Evolutionary conservation across 1,140 invertebrate species (phyloP).

Genomic region (Holcopasites calliopsidis): DNA sequence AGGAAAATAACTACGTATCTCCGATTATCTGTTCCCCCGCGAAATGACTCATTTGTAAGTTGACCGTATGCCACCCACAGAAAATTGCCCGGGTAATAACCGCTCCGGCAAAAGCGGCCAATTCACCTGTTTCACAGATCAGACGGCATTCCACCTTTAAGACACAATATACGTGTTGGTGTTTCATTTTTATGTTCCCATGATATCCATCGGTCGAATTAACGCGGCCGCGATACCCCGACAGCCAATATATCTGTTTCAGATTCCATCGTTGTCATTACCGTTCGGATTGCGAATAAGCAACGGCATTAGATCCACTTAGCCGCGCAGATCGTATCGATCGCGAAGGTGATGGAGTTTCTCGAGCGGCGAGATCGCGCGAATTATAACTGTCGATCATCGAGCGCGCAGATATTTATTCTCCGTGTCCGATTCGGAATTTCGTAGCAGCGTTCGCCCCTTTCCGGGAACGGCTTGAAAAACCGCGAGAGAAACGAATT

Average conservation of each 20-base stretch:
- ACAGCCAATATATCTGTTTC: background rate
- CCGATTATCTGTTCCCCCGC: background rate
- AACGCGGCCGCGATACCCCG: background rate
- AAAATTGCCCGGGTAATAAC: background rate
- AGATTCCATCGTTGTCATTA: constrained; percentile 11
- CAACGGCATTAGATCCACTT: constrained; percentile 46
- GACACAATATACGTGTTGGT: constrained; percentile 3
- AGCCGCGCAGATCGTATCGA: constrained; percentile 37
- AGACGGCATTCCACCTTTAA: constrained; percentile 6
- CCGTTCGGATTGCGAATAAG: constrained; percentile 28
- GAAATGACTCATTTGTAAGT: background rate
- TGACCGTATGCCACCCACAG: background rate
- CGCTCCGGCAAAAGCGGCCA: background rate
- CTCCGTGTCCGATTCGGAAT: constrained; percentile 3
- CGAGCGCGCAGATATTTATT: constrained; percentile 4
- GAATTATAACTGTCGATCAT: constrained; percentile 35
- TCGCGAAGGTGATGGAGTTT: constrained; percentile 41
- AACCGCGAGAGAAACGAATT: background rate
- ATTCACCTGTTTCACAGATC: constrained; percentile 25
- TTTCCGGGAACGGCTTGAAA: background rate
- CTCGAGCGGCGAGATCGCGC: constrained; percentile 41
- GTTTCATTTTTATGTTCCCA: constrained; percentile 36
- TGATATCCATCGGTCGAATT: constrained; percentile 12
- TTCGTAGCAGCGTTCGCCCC: background rate
- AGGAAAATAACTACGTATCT: background rate